These are phyloP conservation scores for Antedon mediterranea DNA, from an alignment of 53 echinoderm and acorn worm species.

Conservation along the genomic window DNA sequence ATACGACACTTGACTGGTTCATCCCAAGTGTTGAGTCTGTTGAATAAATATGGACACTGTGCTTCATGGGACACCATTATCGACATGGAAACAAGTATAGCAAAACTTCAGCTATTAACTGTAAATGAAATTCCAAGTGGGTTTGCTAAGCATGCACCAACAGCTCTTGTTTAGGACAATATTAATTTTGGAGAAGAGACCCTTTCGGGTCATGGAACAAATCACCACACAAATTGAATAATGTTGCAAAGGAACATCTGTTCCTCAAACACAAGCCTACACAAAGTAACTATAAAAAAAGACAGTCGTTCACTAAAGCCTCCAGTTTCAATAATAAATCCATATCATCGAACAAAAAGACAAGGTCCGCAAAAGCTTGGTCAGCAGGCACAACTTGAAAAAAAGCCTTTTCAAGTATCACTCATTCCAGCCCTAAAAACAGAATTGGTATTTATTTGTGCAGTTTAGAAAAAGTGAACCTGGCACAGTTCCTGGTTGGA, in stretches of 20 bases:
- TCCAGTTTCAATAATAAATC: neutral
- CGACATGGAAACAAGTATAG: constrained; percentile 1
- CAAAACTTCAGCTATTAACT: too few species aligned
- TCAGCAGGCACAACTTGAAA: neutral
- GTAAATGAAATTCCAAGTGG: too few species aligned
- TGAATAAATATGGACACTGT: constrained; percentile 23
- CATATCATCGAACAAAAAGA: neutral
- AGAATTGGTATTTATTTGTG: neutral
- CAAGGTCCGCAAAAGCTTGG: neutral
- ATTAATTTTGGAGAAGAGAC: constrained; percentile 11
- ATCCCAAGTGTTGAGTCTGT: constrained; percentile 9
- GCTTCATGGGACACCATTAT: neutral
- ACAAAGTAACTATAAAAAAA: neutral
- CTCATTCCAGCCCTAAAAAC: neutral
- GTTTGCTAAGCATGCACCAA: too few species aligned
- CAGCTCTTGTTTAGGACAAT: constrained; percentile 4
- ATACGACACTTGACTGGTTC: constrained; percentile 25
- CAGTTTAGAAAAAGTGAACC: too few species aligned
- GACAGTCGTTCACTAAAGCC: neutral
- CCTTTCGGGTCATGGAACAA: constrained; percentile 4
- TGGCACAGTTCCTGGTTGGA: constrained; percentile 9
- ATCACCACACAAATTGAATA: constrained; percentile 16
- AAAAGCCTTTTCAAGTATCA: neutral
- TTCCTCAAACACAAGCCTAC: neutral
- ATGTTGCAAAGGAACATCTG: constrained; percentile 4